Base-by-base conservation (phyloP, 2,797 vertebrate genomes). In the Pagetopsis macropterus region DNA sequence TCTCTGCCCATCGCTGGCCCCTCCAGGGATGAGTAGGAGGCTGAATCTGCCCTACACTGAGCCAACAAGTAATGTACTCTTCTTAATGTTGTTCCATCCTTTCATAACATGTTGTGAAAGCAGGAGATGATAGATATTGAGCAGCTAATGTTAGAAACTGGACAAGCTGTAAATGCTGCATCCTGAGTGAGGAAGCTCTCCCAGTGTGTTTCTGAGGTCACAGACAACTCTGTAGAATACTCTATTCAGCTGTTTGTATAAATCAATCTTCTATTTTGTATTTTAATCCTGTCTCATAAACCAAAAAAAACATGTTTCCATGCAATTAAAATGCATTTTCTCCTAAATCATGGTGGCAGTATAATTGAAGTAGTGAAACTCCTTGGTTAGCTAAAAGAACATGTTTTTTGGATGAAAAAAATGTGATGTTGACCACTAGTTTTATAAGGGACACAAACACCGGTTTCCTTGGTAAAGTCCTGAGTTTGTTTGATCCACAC, bases 21-120 rank as follows among this genome's bases (percentile, higher is more conserved):
- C 83, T 86, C 75, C 46, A n/a, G 76, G 83, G 73, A 83, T 67
- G 83, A 82, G 83, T 83, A 77, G 87, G 87, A 87, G 81, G 86
- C 46, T 71, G 68, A 72, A 63, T 84, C 78, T 75, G 72, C 72
- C 37, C 52, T 69, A 56, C 48, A 57, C 57, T 37, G 54, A 81
- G 70, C 69, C 64, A 68, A 72, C 72, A 72, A 63, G 70, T 67
- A 72, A 80, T 68, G 59, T 64, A 72, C 77, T 59, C 71, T 50
- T 79, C 33, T 70, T 62, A 78, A 73, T 85, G 70, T 75, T 79
- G 33, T 62, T 76, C 72, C 67, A 70, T 64, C 74, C 65, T 82
- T 87, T 84, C 64, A 66, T 84, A 87, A 84, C 76, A 65, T 70
- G 43, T 67, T 69, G 67, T 63, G 65, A 75, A 81, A 86, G 60